Base-by-base conservation (phyloP, 2,888 invertebrate genomes). In the Melanchra persicariae region DNA sequence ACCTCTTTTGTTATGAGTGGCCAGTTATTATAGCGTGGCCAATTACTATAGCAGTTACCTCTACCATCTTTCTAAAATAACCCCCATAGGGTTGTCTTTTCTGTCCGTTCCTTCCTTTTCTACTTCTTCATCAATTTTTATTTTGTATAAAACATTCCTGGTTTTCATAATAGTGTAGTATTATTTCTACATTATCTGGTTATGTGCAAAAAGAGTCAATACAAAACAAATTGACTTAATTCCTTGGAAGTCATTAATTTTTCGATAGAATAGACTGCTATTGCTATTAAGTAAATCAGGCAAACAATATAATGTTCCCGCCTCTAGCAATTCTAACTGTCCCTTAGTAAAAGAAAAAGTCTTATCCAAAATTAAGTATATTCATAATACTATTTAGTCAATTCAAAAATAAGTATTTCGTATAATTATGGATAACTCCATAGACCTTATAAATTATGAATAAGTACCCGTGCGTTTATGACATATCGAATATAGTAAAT, bases 251-350 rank as follows among this genome's bases (percentile, higher is more conserved):
- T 22, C n/a, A n/a, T 45, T 3, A 22, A 22, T 54, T 22, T 57
- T 15, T 64, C 3, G 7, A 22, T 15, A 22, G 17, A 6, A 22
- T 15, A 22, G 17, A 2, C 8, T 51, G 37, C 10, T 51, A 7
- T 6, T 40, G 37, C 40, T 22, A 34, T 45, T 52, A 26, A 55
- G 40, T 76, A 26, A 47, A 59, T 62, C 24, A 34, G 57, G 58
- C 62, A 62, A 59, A 26, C n/a, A 62, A 45, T 37, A 40, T 15
- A 26, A 15, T 30, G 49, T 74, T 40, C 24, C 49, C 54, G n/a
- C 45, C 79, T 67, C 79, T 79, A 79, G 74, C 65, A 77, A 68
- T 47, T 74, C 80, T 73, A 79, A 45, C 3, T 24, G n/a, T 30
- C 2, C 6, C 2, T 51, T 22, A 30, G 19, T 52, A 22, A 59